A percentile compares a stretch with the other conserved stretches of the same genome.
Conservation (phyloP, 2,113 vertebrate species). For the Nanorana parkeri region DNA sequence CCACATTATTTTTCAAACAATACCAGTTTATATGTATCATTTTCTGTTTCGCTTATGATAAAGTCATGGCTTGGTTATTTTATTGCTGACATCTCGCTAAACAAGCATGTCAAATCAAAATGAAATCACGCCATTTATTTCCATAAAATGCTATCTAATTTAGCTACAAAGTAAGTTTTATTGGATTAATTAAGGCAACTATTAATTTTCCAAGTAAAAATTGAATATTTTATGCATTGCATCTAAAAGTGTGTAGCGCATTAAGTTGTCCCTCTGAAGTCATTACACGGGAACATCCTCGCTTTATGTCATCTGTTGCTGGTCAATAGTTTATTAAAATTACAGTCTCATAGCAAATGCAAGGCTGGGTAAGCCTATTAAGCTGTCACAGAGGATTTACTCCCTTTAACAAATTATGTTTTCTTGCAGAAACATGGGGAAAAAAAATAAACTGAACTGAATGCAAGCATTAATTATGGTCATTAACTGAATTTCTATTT, state of each 20-base stretch:
- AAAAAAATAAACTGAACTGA: conserved; percentile 69
- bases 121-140: conserved; percentile 58
- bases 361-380: conserved; percentile 79
- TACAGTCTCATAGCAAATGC: conserved; percentile 72
- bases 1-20: background rate
- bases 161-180: conserved; percentile 61
- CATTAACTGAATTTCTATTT: conserved; percentile 64
- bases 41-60: background rate
- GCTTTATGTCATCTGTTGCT: conserved; percentile 73
- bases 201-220: conserved; percentile 72
- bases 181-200: conserved; percentile 70
- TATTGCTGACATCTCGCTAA: conserved; percentile 43
- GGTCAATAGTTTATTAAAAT: conserved; percentile 83
- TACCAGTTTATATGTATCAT: background rate
- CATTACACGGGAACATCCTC: conserved; percentile 67
- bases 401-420: conserved; percentile 64
- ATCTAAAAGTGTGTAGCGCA: background rate
- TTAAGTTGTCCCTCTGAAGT: conserved; percentile 67
- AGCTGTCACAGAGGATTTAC: conserved; percentile 83
- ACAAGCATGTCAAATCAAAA: conserved; percentile 49
- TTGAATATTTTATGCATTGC: conserved; percentile 69
- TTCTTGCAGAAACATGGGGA: conserved; percentile 60
- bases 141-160: conserved; percentile 50
- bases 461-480: conserved; percentile 75
- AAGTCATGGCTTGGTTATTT: conserved; percentile 16